Evolutionary conservation across 64 coral and sea anemone genomes (phyloP).

Genomic region (Pachyseris speciosa): DNA sequence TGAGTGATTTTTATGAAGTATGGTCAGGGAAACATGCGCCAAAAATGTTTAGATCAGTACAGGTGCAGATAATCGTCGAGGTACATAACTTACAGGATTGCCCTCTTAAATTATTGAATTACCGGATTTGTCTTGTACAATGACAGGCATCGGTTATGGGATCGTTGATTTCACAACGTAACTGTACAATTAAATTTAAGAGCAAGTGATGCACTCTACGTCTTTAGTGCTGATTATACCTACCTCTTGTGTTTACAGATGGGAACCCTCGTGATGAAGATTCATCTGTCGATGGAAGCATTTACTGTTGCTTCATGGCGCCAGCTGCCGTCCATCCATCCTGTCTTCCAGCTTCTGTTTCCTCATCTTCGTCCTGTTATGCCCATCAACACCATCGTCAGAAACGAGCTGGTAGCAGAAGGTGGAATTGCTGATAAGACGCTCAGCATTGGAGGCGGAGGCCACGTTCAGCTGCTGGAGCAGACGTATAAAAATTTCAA

Average conservation of each 20-base stretch:
- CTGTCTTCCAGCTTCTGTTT: conserved; percentile 76
- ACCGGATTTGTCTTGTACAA: too few relatives aligned
- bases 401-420: conserved; percentile 60
- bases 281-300: conserved; percentile 77
- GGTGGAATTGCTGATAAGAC: conserved; percentile 29
- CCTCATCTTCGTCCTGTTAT: conserved; percentile 74
- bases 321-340: conserved; percentile 84
- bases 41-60: too few relatives aligned
- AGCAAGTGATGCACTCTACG: too few relatives aligned
- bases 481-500: conserved; percentile 70
- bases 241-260: conserved; percentile 36
- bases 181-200: too few relatives aligned
- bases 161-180: too few relatives aligned
- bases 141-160: too few relatives aligned
- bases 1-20: too few relatives aligned
- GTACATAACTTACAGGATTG: too few relatives aligned
- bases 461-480: conserved; percentile 71
- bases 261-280: conserved; percentile 63
- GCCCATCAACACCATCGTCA: conserved; percentile 74
- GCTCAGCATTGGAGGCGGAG: conserved; percentile 82
- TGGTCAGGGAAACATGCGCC: too few relatives aligned
- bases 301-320: conserved; percentile 79
- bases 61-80: too few relatives aligned
- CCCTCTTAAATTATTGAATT: too few relatives aligned
- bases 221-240: too few relatives aligned